Conservation (phyloP, 2,113 vertebrate genomes). For the Petrocephalus microphthalmus region DNA sequence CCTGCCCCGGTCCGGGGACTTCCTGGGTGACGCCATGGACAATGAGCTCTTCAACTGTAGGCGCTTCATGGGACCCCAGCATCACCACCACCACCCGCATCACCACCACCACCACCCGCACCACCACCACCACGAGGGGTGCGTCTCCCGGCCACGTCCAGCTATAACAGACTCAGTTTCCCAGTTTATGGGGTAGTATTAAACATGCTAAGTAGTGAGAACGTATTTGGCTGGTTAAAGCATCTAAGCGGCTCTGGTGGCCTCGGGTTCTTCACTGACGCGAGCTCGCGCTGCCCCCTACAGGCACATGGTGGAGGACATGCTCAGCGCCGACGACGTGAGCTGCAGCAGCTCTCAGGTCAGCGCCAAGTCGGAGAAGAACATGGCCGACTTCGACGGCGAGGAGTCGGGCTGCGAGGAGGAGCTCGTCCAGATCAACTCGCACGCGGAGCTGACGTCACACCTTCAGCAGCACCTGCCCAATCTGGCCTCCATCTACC, state of each 20-base stretch:
- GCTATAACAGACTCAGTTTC: background rate
- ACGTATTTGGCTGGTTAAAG: background rate
- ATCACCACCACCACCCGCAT: conserved; percentile 83
- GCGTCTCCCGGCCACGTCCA: conserved; percentile 20
- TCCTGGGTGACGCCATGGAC: conserved; percentile 87
- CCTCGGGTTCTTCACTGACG: background rate
- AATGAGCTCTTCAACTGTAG: conserved; percentile 92
- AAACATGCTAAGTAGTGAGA: background rate
- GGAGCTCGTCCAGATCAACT: conserved; percentile 96
- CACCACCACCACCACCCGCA: conserved; percentile 68
- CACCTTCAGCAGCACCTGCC: conserved; percentile 97
- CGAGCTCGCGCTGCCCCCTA: background rate
- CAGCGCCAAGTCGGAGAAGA: conserved; percentile 98
- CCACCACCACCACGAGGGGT: conserved; percentile 88
- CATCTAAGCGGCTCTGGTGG: background rate
- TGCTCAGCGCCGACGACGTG: conserved; percentile 96
- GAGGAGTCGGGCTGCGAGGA: conserved; percentile 98
- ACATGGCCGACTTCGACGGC: conserved; percentile 98
- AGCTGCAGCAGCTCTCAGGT: conserved; percentile 98
- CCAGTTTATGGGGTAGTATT: background rate
- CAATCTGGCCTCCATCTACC: conserved; percentile 96
- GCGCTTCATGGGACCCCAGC: conserved; percentile 88
- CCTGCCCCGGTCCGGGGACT: conserved; percentile 78
- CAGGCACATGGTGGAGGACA: conserved; percentile 95
- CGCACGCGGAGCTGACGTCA: conserved; percentile 93